phyloP scores from a whole-genome alignment of 1,140 invertebrate genomes.

The Dolichoris vasculosae region DNA sequence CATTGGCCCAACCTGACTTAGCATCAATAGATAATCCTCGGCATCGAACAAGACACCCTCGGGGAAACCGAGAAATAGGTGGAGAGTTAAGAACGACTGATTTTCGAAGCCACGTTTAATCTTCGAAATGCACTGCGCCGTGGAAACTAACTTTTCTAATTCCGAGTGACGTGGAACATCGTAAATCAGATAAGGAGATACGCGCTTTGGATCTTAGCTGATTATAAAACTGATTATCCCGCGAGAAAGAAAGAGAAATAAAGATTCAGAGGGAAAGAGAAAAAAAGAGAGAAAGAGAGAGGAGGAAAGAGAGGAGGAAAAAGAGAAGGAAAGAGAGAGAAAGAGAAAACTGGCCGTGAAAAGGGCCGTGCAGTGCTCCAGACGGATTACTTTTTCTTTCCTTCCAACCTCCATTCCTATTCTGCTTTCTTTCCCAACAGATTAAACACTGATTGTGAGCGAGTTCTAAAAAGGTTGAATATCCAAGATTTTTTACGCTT shows the following conservation, averaged over 20 bases:
- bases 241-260: not conserved
- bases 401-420: not conserved
- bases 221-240: constrained; percentile 50
- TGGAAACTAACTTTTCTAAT: constrained; percentile 51
- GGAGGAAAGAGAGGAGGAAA: not conserved
- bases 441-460: constrained; percentile 53
- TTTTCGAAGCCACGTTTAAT: constrained; percentile 43
- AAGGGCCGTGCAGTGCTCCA: not conserved
- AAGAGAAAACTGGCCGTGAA: not conserved
- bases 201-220: constrained; percentile 38
- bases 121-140: constrained; percentile 22
- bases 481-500: constrained; percentile 5
- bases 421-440: constrained; percentile 36
- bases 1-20: not conserved
- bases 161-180: constrained; percentile 41
- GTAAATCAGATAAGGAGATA: constrained; percentile 51
- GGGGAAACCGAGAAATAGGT: not conserved
- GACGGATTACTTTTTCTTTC: constrained; percentile 31
- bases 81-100: not conserved
- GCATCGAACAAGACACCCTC: constrained; percentile 25
- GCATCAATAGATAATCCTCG: constrained; percentile 26
- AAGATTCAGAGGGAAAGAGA: not conserved
- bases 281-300: constrained; percentile 4
- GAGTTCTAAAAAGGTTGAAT: constrained; percentile 34
- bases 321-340: constrained; percentile 11